phyloP scores from a whole-genome alignment of 2,797 vertebrate species.

The Gymnopithys bicolor region DNA sequence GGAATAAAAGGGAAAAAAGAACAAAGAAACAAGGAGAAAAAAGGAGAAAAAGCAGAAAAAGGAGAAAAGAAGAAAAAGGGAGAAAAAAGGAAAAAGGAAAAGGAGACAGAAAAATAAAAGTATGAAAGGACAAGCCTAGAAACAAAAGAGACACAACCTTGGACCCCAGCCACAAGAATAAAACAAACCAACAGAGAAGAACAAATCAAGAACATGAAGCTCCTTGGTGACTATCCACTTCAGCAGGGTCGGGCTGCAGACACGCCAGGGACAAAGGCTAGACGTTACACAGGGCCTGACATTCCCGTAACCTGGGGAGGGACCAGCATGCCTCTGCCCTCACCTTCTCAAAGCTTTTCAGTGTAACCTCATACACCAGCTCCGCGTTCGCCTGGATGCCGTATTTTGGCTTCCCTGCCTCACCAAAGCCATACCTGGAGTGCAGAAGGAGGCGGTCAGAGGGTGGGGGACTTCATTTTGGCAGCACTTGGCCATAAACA shows the following conservation, averaged over 20 bases:
- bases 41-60: neutral
- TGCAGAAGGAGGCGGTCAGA: conserved; percentile 26
- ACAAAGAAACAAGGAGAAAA: too few species aligned
- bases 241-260: neutral
- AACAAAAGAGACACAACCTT: conserved; percentile 74
- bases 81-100: neutral
- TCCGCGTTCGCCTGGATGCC: conserved; percentile 89
- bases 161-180: conserved; percentile 67
- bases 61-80: too few species aligned
- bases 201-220: conserved; percentile 59
- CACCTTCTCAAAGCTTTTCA: conserved; percentile 95
- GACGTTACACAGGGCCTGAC: neutral
- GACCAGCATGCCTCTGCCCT: conserved; percentile 4
- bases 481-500: neutral
- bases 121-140: conserved; percentile 73
- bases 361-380: conserved; percentile 90
- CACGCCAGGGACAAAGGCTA: neutral
- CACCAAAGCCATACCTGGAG: conserved; percentile 91
- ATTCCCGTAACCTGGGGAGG: neutral
- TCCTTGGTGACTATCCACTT: conserved; percentile 33
- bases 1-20: too few species aligned
- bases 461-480: neutral
- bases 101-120: conserved; percentile 9
- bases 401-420: conserved; percentile 86
- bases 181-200: conserved; percentile 66